Base-by-base conservation (phyloP, 2,113 vertebrate species). In the Halichoeres trimaculatus region DNA sequence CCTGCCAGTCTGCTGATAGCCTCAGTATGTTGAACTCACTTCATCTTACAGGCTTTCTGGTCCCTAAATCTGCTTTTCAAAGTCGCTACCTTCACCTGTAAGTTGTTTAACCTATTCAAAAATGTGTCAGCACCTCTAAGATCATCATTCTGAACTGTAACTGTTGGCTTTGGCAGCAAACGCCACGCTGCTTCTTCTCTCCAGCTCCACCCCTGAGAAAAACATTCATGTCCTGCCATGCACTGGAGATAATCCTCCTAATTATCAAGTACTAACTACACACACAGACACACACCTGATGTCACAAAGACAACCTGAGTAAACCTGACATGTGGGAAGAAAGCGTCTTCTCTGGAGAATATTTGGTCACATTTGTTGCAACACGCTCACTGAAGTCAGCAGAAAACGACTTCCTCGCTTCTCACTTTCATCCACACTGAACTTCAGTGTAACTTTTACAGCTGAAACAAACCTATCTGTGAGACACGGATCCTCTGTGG, bases 281-380 rank as follows among this genome's bases (percentile, higher is more conserved):
- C 30, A 12, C 56, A 41, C 26, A 52, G 24, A 64, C 9, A 80
- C 78, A 76, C 78, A 76, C 26, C 64, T 75, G 70, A 52, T 53
- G 50, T 20, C 52, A 12, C 35, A 40, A 54, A 40, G 14, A 35
- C 45, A 23, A 51, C 11, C 8, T 50, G 53, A 43, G 12, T 26
- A 17, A 74, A 72, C 10, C 34, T 19, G 51, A 24, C 14, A 23
- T 22, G 59, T 74, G 69, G 70, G 70, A 64, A 83, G 68, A 20
- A 36, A 59, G 22, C 2, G 6, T 61, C 1, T 58, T 51, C 59
- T 43, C 52, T 12, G 19, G 11, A 36, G 47, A 45, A 30, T 22
- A 45, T 45, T 19, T 19, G 17, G 14, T 19, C 45, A 2, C n/a
- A 55, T 10, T 34, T 62, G 56, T 47, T 40, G 34, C 23, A 56